Percentiles rank a stretch among this genome's conserved stretches.
phyloP scores from a whole-genome alignment of 2,888 invertebrate genomes.

The Heliconius cydno region DNA sequence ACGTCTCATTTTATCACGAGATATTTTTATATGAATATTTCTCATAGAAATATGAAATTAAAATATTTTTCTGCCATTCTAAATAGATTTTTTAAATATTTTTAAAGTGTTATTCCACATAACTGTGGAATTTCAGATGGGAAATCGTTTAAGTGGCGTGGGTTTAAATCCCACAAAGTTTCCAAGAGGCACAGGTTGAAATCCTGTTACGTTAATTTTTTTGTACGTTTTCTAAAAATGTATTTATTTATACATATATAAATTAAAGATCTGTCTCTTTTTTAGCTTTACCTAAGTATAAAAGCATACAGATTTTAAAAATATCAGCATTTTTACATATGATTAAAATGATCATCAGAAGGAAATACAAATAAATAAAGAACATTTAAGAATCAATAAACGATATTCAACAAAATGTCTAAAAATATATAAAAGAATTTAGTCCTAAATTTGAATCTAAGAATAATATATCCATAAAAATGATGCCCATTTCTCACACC shows the following conservation, averaged over 20 bases:
- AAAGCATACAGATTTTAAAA: not conserved
- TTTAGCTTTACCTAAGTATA: not conserved
- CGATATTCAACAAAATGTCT: not conserved
- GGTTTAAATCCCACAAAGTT: too few species aligned
- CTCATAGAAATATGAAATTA: not conserved
- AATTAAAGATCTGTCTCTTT: not conserved
- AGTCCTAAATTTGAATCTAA: not conserved
- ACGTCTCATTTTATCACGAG: constrained; percentile 11
- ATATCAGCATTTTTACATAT: not conserved
- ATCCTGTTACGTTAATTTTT: too few species aligned
- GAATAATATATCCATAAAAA: not conserved
- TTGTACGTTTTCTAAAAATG: not conserved
- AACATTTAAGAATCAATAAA: not conserved
- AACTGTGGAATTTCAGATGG: too few species aligned
- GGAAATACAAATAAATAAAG: not conserved
- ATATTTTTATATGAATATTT: constrained; percentile 18
- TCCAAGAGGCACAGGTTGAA: too few species aligned
- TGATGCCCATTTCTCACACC: not conserved
- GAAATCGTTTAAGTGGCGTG: too few species aligned
- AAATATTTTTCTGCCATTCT: not conserved
- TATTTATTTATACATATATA: not conserved
- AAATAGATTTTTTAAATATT: not conserved
- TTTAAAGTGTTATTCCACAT: too few species aligned
- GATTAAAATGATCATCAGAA: not conserved
- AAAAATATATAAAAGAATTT: not conserved